phyloP scores from a whole-genome alignment of 92 coral and sea anemone species.

The Palythoa grandis region DNA sequence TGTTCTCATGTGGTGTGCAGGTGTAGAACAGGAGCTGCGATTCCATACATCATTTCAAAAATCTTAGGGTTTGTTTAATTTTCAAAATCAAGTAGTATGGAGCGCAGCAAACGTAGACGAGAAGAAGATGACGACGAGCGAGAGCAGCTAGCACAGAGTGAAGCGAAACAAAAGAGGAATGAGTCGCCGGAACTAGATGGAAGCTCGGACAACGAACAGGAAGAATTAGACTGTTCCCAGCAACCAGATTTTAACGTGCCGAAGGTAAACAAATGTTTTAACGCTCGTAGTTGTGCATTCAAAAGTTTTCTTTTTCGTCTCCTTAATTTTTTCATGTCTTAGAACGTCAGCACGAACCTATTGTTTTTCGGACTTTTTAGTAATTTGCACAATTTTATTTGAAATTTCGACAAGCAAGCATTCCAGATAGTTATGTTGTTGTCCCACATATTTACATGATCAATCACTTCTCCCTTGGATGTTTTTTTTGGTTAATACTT shows the following conservation, averaged over 20 bases:
- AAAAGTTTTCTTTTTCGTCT: too few species aligned
- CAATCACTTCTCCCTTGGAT: too few species aligned
- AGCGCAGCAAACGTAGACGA: constrained; percentile 28
- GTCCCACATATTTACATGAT: too few species aligned
- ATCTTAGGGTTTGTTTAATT: neutral
- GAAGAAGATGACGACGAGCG: neutral
- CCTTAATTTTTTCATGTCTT: too few species aligned
- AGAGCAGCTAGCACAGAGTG: neutral
- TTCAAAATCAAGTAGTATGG: neutral
- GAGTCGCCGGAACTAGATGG: neutral
- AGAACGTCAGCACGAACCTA: too few species aligned
- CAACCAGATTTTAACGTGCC: constrained; percentile 23
- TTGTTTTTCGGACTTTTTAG: too few species aligned
- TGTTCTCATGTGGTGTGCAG: neutral
- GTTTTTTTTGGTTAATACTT: too few species aligned
- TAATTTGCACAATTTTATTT: too few species aligned
- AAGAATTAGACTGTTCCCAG: constrained; percentile 24
- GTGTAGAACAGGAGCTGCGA: too few species aligned
- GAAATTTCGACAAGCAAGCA: too few species aligned
- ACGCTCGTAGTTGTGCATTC: neutral
- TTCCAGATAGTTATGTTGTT: too few species aligned
- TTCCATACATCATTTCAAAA: neutral
- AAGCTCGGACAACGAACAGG: constrained; percentile 12
- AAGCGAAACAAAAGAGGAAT: constrained; percentile 19
- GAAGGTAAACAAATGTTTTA: constrained; percentile 9